Evolutionary conservation across 1,140 invertebrate species (phyloP).

Genomic region (Aphelenchoides fujianensis): DNA sequence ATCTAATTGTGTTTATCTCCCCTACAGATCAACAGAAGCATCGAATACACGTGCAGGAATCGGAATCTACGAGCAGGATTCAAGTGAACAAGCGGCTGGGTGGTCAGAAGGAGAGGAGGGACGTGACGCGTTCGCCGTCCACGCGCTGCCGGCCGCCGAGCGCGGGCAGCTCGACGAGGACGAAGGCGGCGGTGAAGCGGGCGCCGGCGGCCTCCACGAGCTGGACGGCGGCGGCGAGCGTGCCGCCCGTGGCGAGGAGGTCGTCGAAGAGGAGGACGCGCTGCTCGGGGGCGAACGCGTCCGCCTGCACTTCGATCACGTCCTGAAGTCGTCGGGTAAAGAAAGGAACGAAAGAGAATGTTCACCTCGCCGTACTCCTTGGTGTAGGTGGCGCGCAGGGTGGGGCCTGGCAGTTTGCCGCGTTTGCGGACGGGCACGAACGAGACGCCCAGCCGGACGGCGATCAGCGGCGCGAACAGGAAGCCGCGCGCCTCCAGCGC

Average conservation of each 20-base stretch:
- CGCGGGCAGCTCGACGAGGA: constrained; percentile 75
- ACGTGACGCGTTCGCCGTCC: too few relatives aligned
- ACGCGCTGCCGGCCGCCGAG: constrained; percentile 74
- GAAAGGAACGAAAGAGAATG: too few relatives aligned
- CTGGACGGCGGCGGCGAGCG: constrained; percentile 73
- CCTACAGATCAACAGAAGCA: too few relatives aligned
- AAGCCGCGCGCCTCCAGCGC: constrained; percentile 87
- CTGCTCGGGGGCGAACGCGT: constrained; percentile 70
- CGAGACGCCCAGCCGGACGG: constrained; percentile 74
- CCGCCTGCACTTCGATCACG: constrained; percentile 77
- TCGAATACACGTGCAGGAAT: too few relatives aligned
- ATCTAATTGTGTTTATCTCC: too few relatives aligned
- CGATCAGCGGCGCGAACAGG: constrained; percentile 81
- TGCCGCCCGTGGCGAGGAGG: constrained; percentile 86
- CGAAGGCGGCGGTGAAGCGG: constrained; percentile 72
- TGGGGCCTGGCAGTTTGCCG: constrained; percentile 86
- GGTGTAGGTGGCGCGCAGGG: constrained; percentile 70
- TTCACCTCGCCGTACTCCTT: constrained; percentile 94
- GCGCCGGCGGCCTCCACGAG: constrained; percentile 71
- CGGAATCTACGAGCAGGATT: too few relatives aligned
- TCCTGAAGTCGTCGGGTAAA: constrained; percentile 70
- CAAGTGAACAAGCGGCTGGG: too few relatives aligned
- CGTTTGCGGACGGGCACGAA: constrained; percentile 89
- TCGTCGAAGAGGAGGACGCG: constrained; percentile 84
- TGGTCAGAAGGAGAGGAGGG: too few relatives aligned